Evolutionary conservation across 2,888 invertebrate species (phyloP), one percentile per base, ranked within the genome.

Genomic region (Drosophila ezoana): DNA sequence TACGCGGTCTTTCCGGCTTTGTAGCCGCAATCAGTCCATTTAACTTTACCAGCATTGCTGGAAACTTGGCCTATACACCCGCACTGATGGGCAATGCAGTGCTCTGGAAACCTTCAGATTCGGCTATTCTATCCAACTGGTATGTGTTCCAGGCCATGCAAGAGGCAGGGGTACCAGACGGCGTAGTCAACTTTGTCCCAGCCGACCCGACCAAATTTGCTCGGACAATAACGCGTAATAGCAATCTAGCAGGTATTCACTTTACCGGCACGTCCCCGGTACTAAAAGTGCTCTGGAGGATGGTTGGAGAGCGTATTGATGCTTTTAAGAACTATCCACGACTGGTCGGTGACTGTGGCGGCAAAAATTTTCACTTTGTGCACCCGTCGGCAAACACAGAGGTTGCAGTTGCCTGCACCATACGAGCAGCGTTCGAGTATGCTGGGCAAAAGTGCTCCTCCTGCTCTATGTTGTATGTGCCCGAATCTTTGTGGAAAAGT

Each of bases 361-460:
- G 99, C 9, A 99, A 99, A 92, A 99, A 99, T 93, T 99, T 96
- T 92, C 99, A 99, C 91, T 98, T 99, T 89, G 94, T 99, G 8
- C 99, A 99, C 92, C 95, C 96, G 0, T 95, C 97, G 10, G 99
- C 99, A 4, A 96, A 99, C 91, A 93, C 95, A 0, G 93, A 95
- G 23, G 94, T 95, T 4, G 98, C 98, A 1, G 95, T 97, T 0
- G 94, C 95, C 49, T 94, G 95, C 23, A 98, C 99, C 0, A 96
- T 99, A 71, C 94, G 97, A 62, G 96, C 98, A 41, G 95, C 98
- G 1, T 99, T 98, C 92, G 99, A 99, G 93, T 99, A 95, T 91
- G 96, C 96, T 86, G 99, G 99, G 0, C 99, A 99, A 91, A 99
- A 99, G 92, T 99, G 99, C 92, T 99, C 99, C 2, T 99, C 99